phyloP scores from a whole-genome alignment of 2,888 invertebrate species.

The Automeris io region DNA sequence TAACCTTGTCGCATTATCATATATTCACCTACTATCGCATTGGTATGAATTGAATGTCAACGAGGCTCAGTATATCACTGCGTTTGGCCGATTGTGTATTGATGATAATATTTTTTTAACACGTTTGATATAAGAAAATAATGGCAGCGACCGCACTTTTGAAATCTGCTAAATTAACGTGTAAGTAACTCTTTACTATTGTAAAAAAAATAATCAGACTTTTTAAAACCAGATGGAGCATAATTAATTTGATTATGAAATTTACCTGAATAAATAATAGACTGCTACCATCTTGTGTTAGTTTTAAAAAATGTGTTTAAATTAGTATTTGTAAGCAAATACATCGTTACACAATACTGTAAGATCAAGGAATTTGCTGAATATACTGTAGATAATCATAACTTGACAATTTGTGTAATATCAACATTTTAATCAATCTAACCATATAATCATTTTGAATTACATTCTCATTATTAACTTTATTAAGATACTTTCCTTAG shows the following conservation, averaged over 20 bases:
- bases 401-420: too few relatives aligned
- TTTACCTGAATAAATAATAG: not conserved
- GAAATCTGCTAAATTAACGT: slow-evolving; percentile 43
- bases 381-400: too few relatives aligned
- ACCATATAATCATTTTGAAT: too few relatives aligned
- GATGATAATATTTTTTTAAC: slow-evolving; percentile 14
- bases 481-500: too few relatives aligned
- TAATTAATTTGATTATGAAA: too few relatives aligned
- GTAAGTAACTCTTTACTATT: slow-evolving; percentile 50
- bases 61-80: slow-evolving; percentile 11
- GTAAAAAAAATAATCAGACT: too few relatives aligned
- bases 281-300: not conserved
- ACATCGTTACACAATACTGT: too few relatives aligned
- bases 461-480: too few relatives aligned
- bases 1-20: slow-evolving; percentile 52
- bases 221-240: too few relatives aligned
- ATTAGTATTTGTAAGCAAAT: too few relatives aligned
- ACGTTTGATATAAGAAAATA: slow-evolving; percentile 19
- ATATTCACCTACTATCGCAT: slow-evolving; percentile 40
- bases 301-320: not conserved
- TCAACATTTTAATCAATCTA: too few relatives aligned
- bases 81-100: not conserved
- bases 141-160: slow-evolving; percentile 50
- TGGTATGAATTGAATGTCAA: slow-evolving; percentile 31
- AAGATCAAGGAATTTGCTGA: too few relatives aligned